Conservation (phyloP, 1,140 invertebrate genomes). For the Sarcophaga peregrina region DNA sequence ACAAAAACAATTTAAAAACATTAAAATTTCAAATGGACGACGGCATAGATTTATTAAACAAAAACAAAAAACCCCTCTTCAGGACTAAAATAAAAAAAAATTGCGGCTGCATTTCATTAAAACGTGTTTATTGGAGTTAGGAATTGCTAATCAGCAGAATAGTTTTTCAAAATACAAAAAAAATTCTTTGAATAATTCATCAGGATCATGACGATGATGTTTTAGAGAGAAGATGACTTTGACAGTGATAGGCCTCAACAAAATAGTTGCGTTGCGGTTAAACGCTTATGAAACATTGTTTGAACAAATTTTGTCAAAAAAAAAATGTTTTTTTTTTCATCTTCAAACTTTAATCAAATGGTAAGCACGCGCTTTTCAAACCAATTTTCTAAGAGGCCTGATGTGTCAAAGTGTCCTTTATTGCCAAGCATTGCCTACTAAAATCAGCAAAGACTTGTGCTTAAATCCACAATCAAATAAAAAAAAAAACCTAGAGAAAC, state of each 20-base stretch:
- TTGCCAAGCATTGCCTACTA: too few relatives aligned
- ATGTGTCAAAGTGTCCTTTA: too few relatives aligned
- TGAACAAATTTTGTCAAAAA: neutral
- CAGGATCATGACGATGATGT: neutral
- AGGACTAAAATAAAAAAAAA: neutral
- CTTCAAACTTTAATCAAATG: neutral
- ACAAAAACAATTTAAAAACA: too few relatives aligned
- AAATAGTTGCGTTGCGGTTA: too few relatives aligned
- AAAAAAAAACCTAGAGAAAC: neutral
- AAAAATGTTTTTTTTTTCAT: neutral
- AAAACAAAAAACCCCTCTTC: neutral
- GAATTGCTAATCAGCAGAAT: neutral
- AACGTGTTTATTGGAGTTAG: neutral
- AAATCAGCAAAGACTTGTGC: neutral
- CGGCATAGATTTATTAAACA: slow-evolving; percentile 5
- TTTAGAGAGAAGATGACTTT: neutral
- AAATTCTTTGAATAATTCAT: slow-evolving; percentile 12
- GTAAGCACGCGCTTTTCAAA: neutral
- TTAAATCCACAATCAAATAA: neutral
- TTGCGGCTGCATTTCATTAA: neutral
- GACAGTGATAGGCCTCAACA: neutral
- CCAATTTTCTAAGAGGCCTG: neutral
- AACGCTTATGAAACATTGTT: neutral
- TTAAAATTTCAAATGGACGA: neutral
- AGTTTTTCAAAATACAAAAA: neutral